Conservation (phyloP, 2,797 vertebrate genomes). For the Rallus crepitans region DNA sequence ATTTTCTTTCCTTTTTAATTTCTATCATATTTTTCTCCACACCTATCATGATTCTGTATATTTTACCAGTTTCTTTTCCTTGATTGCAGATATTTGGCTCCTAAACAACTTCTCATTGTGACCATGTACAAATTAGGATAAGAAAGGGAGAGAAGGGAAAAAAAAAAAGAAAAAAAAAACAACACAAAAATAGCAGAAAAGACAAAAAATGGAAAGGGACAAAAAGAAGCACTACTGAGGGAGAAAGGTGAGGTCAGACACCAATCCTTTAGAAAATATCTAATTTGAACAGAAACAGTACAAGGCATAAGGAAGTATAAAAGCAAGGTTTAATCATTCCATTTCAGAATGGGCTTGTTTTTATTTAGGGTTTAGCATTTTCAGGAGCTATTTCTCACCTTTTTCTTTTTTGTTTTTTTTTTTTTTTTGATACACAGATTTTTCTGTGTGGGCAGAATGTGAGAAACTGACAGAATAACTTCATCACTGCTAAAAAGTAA, state of each 20-base stretch:
- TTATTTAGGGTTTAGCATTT: not conserved
- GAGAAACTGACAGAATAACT: not conserved
- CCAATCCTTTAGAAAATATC: not conserved
- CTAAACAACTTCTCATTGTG: not conserved
- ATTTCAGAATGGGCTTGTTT: rapidly evolving
- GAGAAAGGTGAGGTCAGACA: not conserved
- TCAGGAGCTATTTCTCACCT: not conserved
- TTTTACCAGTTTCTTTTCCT: not conserved
- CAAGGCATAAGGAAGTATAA: not conserved
- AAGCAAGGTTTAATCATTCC: not conserved
- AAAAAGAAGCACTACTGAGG: not conserved
- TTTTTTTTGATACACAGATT: not conserved
- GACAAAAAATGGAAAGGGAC: not conserved
- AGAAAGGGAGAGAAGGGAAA: not conserved
- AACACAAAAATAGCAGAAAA: not conserved
- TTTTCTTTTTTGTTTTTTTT: not conserved
- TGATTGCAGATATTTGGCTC: not conserved
- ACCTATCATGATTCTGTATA: not conserved
- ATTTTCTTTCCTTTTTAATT: not conserved
- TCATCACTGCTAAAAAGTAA: not conserved
- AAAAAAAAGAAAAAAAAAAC: not conserved
- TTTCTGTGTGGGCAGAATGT: not conserved
- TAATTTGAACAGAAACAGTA: not conserved
- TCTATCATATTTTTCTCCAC: not conserved
- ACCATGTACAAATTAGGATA: conserved; percentile 11